Base-by-base conservation (phyloP, 2,113 vertebrate genomes). In the Mus pahari region DNA sequence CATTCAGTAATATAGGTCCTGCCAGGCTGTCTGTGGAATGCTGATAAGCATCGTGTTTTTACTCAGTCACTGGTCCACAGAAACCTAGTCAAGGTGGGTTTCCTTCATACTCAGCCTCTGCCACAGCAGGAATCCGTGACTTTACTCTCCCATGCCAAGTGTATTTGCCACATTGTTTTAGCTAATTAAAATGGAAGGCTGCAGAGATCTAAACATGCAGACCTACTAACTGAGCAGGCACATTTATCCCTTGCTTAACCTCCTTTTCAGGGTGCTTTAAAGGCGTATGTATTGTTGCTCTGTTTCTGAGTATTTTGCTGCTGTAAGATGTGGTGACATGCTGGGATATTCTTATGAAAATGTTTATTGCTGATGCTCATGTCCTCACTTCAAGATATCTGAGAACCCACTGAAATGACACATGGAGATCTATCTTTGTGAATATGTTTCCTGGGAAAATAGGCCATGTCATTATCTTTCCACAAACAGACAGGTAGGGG, bases 101-200 rank as follows among this genome's bases (percentile, higher is more conserved):
- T 95, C 48, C 48, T 96, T 91, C 60, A 74, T 83, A 48, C 70
- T 91, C 62, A 89, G 87, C 26, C 14, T 39, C 73, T 89, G 33
- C 92, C 83, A 5, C 42, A 86, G 60, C 77, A 48, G 28, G 53
- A 58, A 28, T 68, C 39, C 60, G 60, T 42, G 39, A 82, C 8
- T 83, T 89, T 5, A 39, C 22, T 94, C 77, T n/a, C 22, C 66
- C 70, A 94, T 58, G 20, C 45, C 78, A 82, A 16, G n/a, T 45
- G 10, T 86, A 90, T 66, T 89, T 78, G 84, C 62, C 33, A 26
- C 12, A 3, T 86, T 42, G 73, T 83, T 87, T 87, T 92, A 36
- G 48, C 64, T 96, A 31, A 66, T 75, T 96, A 75, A 74, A 96
- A 66, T 19, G 89, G 87, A 81, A 90, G 60, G 17, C 28, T n/a